phyloP scores from a whole-genome alignment of 1,140 invertebrate genomes.

The Eriosoma lanigerum region DNA sequence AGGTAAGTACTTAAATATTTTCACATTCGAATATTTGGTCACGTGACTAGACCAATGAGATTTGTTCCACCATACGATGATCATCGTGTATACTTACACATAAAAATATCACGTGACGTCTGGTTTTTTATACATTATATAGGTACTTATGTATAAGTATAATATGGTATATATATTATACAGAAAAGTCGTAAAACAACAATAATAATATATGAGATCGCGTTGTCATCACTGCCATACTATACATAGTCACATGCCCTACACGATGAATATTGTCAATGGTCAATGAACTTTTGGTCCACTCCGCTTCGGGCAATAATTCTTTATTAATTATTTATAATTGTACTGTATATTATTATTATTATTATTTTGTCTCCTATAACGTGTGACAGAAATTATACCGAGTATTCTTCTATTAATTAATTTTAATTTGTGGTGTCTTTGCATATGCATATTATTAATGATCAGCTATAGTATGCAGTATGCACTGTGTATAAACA shows the following conservation, averaged over 20 bases:
- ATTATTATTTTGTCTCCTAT: constrained; percentile 16
- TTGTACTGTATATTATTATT: background rate
- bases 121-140: background rate
- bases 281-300: constrained; percentile 47
- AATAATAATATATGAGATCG: constrained; percentile 16
- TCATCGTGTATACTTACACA: background rate
- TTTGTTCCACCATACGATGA: background rate
- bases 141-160: background rate
- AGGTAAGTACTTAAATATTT: too few species aligned
- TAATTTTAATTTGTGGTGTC: background rate
- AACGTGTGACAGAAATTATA: background rate
- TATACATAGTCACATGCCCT: background rate
- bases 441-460: background rate
- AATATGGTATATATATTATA: background rate
- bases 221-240: constrained; percentile 5
- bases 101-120: background rate
- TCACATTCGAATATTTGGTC: background rate
- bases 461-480: too few species aligned
- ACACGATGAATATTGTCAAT: constrained; percentile 27
- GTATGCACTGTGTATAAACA: background rate
- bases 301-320: background rate
- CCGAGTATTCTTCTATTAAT: background rate
- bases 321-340: constrained; percentile 48
- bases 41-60: background rate
- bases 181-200: constrained; percentile 27